Evolutionary conservation across 2,797 vertebrate genomes (phyloP).

Genomic region (Enteromius trimaculatus): DNA sequence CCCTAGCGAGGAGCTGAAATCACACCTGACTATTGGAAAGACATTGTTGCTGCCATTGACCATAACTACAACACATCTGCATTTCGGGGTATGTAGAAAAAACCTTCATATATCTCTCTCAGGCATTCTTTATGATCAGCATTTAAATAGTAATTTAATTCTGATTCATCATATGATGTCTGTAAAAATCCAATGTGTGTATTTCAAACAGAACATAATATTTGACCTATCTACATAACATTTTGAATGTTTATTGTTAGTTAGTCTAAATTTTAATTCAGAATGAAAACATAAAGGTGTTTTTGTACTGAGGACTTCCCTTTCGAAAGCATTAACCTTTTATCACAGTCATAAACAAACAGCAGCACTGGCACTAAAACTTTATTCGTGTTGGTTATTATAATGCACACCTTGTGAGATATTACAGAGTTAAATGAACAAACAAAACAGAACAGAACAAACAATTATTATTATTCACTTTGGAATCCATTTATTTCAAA

Average conservation of each 20-base stretch:
- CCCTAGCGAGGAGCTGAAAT: constrained; percentile 82
- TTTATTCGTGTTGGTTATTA: constrained; percentile 76
- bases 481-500: constrained; percentile 28
- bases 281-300: neutral
- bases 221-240: neutral
- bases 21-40: constrained; percentile 94
- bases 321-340: neutral
- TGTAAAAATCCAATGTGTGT: neutral
- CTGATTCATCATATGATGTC: neutral
- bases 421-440: constrained; percentile 62
- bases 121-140: neutral
- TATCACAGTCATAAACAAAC: constrained; percentile 15
- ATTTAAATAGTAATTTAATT: constrained; percentile 14
- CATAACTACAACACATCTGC: constrained; percentile 96
- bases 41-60: constrained; percentile 91
- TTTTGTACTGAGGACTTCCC: neutral
- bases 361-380: constrained; percentile 67
- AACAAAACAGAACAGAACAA: neutral
- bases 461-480: constrained; percentile 32
- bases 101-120: neutral
- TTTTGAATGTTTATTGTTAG: neutral
- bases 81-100: constrained; percentile 87
- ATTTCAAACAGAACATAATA: neutral
- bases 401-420: constrained; percentile 70
- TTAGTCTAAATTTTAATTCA: neutral